Percentiles rank a stretch among this genome's conserved stretches.
Conservation (phyloP, 2,888 invertebrate species). For the Chaetogeoica ovagalla region DNA sequence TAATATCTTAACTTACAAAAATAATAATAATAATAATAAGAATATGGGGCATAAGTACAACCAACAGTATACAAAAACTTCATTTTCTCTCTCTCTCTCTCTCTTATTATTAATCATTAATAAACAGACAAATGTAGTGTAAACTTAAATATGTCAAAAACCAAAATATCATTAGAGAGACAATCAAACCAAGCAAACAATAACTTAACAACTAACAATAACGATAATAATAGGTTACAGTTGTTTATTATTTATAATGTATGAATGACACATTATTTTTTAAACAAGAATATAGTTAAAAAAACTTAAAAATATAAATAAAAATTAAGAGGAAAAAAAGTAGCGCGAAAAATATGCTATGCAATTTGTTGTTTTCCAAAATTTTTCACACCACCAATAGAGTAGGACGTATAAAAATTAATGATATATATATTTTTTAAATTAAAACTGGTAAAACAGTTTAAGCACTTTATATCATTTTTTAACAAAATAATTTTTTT, state of each 20-base stretch:
- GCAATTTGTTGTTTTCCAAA: too few species aligned
- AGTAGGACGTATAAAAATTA: too few species aligned
- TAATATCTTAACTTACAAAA: conserved; percentile 10
- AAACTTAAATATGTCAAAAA: conserved; percentile 43
- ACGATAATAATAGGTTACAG: conserved; percentile 22
- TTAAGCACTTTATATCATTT: not conserved
- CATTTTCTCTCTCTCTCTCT: not conserved
- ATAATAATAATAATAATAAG: conserved; percentile 6
- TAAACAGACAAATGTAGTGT: conserved; percentile 41
- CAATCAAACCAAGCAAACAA: too few species aligned
- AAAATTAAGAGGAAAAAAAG: too few species aligned
- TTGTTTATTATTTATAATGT: too few species aligned
- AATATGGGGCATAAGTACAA: not conserved
- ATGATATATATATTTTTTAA: too few species aligned
- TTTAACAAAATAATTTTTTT: conserved; percentile 5
- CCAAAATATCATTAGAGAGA: not conserved
- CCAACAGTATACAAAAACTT: conserved; percentile 29
- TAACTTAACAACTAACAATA: not conserved
- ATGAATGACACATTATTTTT: too few species aligned
- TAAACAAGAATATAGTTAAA: not conserved
- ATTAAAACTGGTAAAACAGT: too few species aligned
- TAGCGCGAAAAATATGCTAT: too few species aligned
- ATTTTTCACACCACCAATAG: too few species aligned
- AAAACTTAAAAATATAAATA: not conserved
- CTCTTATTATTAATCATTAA: conserved; percentile 26